Base-by-base conservation (phyloP, 2,113 vertebrate species). In the Eolophus roseicapilla region DNA sequence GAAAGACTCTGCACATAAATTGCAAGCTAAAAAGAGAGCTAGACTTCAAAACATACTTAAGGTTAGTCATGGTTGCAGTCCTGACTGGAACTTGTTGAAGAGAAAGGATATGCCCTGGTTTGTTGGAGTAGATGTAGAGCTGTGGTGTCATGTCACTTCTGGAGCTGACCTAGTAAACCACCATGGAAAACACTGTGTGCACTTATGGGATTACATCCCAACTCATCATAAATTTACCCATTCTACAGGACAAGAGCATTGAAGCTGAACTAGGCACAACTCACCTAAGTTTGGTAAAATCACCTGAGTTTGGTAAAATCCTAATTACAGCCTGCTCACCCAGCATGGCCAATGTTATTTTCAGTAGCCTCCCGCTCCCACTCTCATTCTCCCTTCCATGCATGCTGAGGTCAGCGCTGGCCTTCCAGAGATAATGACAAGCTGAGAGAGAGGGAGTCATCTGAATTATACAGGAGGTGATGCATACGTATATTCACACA, bases 211-310 rank as follows among this genome's bases (percentile, higher is more conserved):
- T 79, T 37, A 28, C 21, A 46, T 25, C 43, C 50, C 43, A 85
- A 3, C 28, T 33, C 6, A 0, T 17, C 11, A 20, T 3, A 53
- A 55, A 73, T 33, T 18, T 2, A 6, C 10, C 11, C 2, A 1
- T 50, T 41, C 31, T 19, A 6, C 60, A 29, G 69, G n/a, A 37
- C 31, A 59, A 52, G 17, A 31, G 7, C 33, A 28, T 31, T 43
- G 47, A 39, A 24, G 9, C 2, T 12, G 10, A 21, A 17, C 52
- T 46, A 50, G 19, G 11, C 25, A 65, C 13, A 81, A 10, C 12
- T 63, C 46, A 17, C 8, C 7, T 7, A 46, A 67, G 31, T 49
- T 37, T 63, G 50, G 31, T 37, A 83, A 80, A 53, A 83, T 59
- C 25, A 39, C 55, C 50, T 27, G 43, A 65, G 29, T 16, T 43